These are phyloP conservation scores for Agapornis roseicollis DNA, from an alignment of 2,113 vertebrate genomes.

Conservation along the genomic window DNA sequence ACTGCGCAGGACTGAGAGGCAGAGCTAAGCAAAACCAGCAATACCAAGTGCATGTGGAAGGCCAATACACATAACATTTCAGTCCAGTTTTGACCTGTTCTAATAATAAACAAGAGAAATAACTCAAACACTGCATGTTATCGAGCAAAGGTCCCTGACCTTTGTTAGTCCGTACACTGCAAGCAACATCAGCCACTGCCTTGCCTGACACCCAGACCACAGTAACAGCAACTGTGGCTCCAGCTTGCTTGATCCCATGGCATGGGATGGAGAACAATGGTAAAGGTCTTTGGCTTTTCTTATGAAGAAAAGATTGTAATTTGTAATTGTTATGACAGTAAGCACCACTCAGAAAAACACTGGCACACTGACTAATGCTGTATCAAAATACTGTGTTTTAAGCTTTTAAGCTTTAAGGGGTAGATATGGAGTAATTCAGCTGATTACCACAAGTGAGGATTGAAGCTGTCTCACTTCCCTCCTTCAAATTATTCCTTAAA, in stretches of 20 bases:
- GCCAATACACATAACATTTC: background rate
- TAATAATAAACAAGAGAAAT: background rate
- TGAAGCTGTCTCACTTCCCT: background rate
- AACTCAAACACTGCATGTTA: background rate
- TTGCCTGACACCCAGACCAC: background rate
- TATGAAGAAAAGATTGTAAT: background rate
- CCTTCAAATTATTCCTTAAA: background rate
- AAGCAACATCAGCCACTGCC: background rate
- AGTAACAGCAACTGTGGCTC: background rate
- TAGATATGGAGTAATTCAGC: background rate
- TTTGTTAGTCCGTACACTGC: background rate
- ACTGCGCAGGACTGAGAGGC: background rate
- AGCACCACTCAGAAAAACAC: background rate
- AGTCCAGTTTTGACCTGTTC: background rate
- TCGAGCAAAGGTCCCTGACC: background rate
- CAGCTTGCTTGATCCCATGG: accelerated
- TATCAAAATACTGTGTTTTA: background rate
- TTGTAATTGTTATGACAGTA: background rate
- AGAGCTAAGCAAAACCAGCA: background rate
- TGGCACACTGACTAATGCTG: accelerated
- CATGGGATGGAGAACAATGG: background rate
- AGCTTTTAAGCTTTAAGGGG: no score
- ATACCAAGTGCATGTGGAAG: accelerated
- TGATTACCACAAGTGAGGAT: background rate
- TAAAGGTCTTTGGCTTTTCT: background rate